Conservation (phyloP, 2,888 invertebrate species). For the Trachelus stipa region DNA sequence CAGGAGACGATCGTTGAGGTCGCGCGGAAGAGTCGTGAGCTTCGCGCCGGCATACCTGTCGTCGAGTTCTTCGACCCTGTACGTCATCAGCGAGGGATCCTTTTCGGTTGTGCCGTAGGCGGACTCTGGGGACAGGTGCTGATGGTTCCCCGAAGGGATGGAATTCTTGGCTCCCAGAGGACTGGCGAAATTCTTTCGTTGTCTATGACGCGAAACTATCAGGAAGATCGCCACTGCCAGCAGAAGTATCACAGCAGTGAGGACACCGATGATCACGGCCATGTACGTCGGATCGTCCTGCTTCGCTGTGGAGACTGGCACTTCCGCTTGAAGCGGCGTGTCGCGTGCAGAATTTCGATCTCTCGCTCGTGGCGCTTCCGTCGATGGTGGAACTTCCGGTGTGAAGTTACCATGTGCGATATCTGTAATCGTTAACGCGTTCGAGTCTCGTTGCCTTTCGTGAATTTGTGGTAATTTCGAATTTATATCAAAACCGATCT, state of each 20-base stretch:
- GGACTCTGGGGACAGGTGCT: slow-evolving; percentile 69
- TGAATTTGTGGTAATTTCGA: background rate
- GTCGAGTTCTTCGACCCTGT: slow-evolving; percentile 72
- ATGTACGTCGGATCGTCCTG: slow-evolving; percentile 70
- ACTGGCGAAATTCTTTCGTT: slow-evolving; percentile 68
- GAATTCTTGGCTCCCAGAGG: slow-evolving; percentile 67
- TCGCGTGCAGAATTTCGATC: slow-evolving; percentile 57
- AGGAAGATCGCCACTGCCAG: slow-evolving; percentile 71
- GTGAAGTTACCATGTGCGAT: slow-evolving; percentile 72
- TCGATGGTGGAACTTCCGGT: slow-evolving; percentile 66
- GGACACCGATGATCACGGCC: slow-evolving; percentile 70
- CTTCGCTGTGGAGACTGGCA: slow-evolving; percentile 66
- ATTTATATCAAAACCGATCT: background rate
- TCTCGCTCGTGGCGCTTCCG: slow-evolving; percentile 58
- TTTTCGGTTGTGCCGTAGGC: slow-evolving; percentile 70
- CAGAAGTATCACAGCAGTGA: slow-evolving; percentile 71
- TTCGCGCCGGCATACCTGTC: slow-evolving; percentile 66
- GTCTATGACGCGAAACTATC: slow-evolving; percentile 69
- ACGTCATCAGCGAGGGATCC: slow-evolving; percentile 69
- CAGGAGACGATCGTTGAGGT: slow-evolving; percentile 63
- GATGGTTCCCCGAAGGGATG: slow-evolving; percentile 63
- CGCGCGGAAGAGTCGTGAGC: slow-evolving; percentile 60
- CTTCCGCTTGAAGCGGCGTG: slow-evolving; percentile 57
- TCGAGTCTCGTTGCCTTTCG: background rate
- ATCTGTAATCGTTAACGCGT: slow-evolving; percentile 59